phyloP scores from a whole-genome alignment of 2,888 invertebrate species.

The Diarsia brunnea region DNA sequence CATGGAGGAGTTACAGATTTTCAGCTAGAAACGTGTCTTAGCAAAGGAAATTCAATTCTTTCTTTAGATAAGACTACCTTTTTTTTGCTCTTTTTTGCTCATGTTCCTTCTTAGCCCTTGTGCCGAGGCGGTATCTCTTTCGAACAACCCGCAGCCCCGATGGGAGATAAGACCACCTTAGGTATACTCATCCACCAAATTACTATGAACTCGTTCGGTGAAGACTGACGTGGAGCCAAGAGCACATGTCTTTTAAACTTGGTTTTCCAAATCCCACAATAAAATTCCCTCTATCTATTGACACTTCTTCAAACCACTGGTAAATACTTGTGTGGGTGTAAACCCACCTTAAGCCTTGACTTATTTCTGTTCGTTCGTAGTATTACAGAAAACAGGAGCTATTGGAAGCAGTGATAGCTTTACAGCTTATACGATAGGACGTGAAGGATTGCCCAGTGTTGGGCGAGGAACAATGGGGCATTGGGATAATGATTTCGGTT shows the following conservation, averaged over 20 bases:
- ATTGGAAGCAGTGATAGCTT: constrained; percentile 24
- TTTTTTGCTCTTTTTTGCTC: too few relatives aligned
- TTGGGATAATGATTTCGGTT: constrained; percentile 27
- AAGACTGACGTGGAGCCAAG: not conserved
- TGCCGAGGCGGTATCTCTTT: too few relatives aligned
- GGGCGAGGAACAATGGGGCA: constrained; percentile 26
- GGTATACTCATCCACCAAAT: not conserved
- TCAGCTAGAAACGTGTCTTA: not conserved
- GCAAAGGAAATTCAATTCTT: not conserved
- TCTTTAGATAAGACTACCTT: not conserved
- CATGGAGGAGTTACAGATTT: not conserved
- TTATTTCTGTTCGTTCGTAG: constrained; percentile 25
- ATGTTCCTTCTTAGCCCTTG: too few relatives aligned
- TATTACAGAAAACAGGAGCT: constrained; percentile 11
- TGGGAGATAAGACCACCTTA: not conserved
- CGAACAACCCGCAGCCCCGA: too few relatives aligned
- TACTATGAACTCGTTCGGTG: too few relatives aligned
- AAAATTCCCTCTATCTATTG: not conserved
- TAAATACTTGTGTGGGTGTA: not conserved
- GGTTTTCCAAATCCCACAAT: not conserved
- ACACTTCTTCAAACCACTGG: not conserved
- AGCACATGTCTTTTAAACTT: not conserved
- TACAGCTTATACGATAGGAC: not conserved
- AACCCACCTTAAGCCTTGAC: constrained; percentile 5
- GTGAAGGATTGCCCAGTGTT: constrained; percentile 4